Base-by-base conservation (phyloP, 2,888 invertebrate genomes). In the Xanthostigma xanthostigma region DNA sequence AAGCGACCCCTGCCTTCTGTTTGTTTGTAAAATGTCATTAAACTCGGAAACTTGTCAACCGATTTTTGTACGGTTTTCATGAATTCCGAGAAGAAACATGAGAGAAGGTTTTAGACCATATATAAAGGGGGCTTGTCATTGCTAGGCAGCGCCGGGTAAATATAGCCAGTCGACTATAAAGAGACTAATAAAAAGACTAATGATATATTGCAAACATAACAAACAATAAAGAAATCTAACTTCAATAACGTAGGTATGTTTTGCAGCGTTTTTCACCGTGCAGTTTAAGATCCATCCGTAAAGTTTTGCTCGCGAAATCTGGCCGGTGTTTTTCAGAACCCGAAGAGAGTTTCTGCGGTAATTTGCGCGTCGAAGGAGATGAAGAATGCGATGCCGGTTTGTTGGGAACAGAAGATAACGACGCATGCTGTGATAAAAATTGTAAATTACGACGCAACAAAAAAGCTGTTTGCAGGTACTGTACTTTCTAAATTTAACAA, bases 361-460 rank as follows among this genome's bases (percentile, higher is more conserved):
- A 97, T 71, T 73, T 93, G 54, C 76, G 94, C 10, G 94, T 96
- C 1, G 93, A 97, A 66, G 91, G 89, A 3, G 92, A 90, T 54
- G 96, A 97, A 65, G 91, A 96, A 65, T 97, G 96, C 64, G 96
- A 97, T 63, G 94, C 93, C 33, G 96, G 96, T 2, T 72, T 94
- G 34, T 71, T 94, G 8, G 93, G 93, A 14, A 91, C 91, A 0
- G 92, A 92, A 65, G 91, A 92, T 61, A 90, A 89, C 58, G 94
- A 94, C 63, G 79, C 83, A 51, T 96, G 96, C 64, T 96, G 95
- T 65, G 88, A 91, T 62, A 90, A 90, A 65, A 85, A 89, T 62
- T 96, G 96, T 63, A 87, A 87, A 63, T 67, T 96, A 41, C 75
- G 89, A 44, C 77, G 81, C 54, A 81, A 76, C 60, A 80, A 84